A percentile compares a stretch with the other conserved stretches of the same genome.
Evolutionary conservation across 1,140 invertebrate species (phyloP).

Genomic region (Mycetomoellerius zeteki): DNA sequence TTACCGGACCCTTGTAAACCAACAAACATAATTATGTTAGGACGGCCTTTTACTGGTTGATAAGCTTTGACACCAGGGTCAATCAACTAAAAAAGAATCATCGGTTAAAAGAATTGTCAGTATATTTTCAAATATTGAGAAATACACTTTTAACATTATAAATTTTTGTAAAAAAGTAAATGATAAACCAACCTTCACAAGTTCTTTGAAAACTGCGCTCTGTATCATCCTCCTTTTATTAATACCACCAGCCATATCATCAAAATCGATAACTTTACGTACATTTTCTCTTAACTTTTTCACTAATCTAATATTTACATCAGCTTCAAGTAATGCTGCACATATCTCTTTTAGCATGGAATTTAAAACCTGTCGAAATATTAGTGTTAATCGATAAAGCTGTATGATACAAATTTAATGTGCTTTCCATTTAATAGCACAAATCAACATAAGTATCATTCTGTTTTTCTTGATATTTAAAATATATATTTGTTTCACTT

Average conservation of each 20-base stretch:
- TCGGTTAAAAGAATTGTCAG: slow-evolving; percentile 28
- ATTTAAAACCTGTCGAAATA: slow-evolving; percentile 94
- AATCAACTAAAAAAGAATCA: slow-evolving; percentile 90
- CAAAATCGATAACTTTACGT: slow-evolving; percentile 98
- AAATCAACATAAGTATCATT: too few relatives aligned
- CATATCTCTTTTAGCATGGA: slow-evolving; percentile 99
- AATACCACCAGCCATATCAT: slow-evolving; percentile 99
- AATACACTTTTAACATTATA: slow-evolving; percentile 24
- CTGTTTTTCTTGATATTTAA: too few relatives aligned
- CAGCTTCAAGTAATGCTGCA: slow-evolving; percentile 98
- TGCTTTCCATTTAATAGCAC: too few relatives aligned
- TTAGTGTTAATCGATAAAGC: not conserved
- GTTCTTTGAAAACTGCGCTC: slow-evolving; percentile 99
- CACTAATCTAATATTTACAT: slow-evolving; percentile 99
- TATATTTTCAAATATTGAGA: slow-evolving; percentile 74
- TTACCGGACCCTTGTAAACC: slow-evolving; percentile 99
- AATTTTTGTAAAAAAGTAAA: not conserved
- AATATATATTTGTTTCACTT: too few relatives aligned
- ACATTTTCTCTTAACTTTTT: slow-evolving; percentile 99
- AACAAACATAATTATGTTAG: slow-evolving; percentile 99
- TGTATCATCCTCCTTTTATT: slow-evolving; percentile 99
- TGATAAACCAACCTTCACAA: slow-evolving; percentile 94
- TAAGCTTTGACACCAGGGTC: slow-evolving; percentile 99
- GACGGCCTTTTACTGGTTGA: slow-evolving; percentile 97
- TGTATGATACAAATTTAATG: not conserved